Evolutionary conservation across 2,797 vertebrate genomes (phyloP), one percentile per base, ranked within the genome.

Genomic region (Muscicapa comitata): DNA sequence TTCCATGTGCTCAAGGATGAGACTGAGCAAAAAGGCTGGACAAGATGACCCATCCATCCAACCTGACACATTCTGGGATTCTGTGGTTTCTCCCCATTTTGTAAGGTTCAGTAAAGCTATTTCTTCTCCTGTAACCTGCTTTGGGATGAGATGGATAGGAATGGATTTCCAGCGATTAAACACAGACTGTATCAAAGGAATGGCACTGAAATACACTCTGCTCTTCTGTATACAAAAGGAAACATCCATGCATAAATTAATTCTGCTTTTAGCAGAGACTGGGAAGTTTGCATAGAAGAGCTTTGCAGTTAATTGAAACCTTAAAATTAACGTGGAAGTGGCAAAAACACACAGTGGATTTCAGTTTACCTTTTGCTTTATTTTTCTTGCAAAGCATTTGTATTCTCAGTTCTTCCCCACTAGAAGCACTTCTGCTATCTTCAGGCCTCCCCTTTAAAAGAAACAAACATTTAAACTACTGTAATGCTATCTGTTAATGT

Each of bases 361-460:
- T 58, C 47, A 29, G 18, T 33, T 96, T 95, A 99, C 99, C 99
- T 98, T 96, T 93, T 50, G 12, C 86, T 51, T 85, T 98, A 38
- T 84, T 97, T 47, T 51, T 96, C 76, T 88, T 98, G 95, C 98
- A 99, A 72, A 99, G 98, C 9, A 76, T 57, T 35, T 77, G 25
- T 54, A 99, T 45, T 59, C 86, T 90, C 68, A 63, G 14, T 25
- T 23, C 33, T 70, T 93, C 89, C 17, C 11, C 2, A 26, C 3
- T 1, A 38, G 23, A 15, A 26, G 31, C 6, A 14, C 31, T 58
- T 81, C 6, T 7, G 13, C 62, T 62, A 38, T 96, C 73, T 80
- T 98, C 96, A 83, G 95, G 97, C 97, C 96, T 98, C 21, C 92
- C 91, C 99, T 99, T 97, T 67, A 96, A 97, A 96, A 97, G 3